Evolutionary conservation across 2,797 vertebrate species (phyloP), one percentile per base, ranked within the genome.

Genomic region (Hippoglossus hippoglossus): DNA sequence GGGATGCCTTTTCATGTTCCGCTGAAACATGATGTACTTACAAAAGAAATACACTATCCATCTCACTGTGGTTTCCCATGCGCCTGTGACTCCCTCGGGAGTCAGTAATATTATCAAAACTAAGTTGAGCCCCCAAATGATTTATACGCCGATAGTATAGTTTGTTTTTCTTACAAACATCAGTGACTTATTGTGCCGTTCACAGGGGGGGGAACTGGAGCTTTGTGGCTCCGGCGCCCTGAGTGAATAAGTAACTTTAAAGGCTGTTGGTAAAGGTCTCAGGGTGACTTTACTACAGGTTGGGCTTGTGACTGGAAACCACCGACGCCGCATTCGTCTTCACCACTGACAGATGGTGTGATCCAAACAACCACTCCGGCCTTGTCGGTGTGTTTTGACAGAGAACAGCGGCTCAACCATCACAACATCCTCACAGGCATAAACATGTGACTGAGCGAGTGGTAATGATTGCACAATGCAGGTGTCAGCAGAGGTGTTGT

Each of bases 131-230:
- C 69, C 61, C 77, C 39, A 28, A 69, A 74, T 82, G 87, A 89
- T 85, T 87, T 87, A 87, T 79, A 73, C 15, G 16, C 39, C 59
- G 70, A 75, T 59, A 63, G 81, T 26, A 22, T 11, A 47, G 75
- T 71, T 87, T 91, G 85, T 89, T 92, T 89, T 90, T 83, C 68
- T 74, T 82, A 47, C 75, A 85, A 86, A 86, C 78, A 81, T 79
- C 60, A 73, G 76, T 84, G 68, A 87, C 79, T 81, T 83, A 78
- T 82, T 81, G 76, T 57, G 74, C 61, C 56, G 75, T 79, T 85
- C 71, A 74, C 61, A 24, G 5, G 18, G 52, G 13, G 61, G 51
- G 75, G 60, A 36, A 63, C 50, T 69, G 64, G 50, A 66, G 78
- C 73, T 85, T 71, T 82, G 85, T 49, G 64, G 76, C 76, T 75